Percentiles rank a stretch among this genome's conserved stretches.
Evolutionary conservation across 2,888 invertebrate genomes (phyloP).

Genomic region (Aricia artaxerxes): DNA sequence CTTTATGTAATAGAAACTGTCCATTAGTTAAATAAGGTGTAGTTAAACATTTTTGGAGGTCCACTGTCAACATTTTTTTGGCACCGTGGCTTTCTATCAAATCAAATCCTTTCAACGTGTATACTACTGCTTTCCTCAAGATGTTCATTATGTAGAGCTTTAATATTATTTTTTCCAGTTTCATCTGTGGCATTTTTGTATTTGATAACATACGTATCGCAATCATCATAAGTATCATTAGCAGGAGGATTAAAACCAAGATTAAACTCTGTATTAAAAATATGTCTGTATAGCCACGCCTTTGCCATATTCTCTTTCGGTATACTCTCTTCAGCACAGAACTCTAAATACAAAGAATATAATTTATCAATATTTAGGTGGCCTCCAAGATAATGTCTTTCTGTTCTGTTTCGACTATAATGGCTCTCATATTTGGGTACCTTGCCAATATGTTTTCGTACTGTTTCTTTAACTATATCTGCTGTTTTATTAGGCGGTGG

Average conservation of each 20-base stretch:
- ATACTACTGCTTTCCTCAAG: neutral
- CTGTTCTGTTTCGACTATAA: conserved; percentile 1
- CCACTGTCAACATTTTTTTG: neutral
- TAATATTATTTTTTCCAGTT: neutral
- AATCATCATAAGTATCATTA: conserved; percentile 1
- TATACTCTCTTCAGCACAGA: conserved; percentile 3
- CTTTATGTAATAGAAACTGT: neutral
- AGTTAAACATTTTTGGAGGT: neutral
- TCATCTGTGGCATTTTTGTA: neutral
- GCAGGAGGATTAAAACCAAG: neutral
- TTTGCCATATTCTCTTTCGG: conserved; percentile 5
- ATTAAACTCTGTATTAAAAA: conserved; percentile 1
- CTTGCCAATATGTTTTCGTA: conserved; percentile 8
- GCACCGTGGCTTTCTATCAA: neutral
- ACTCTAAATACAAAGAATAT: conserved; percentile 4
- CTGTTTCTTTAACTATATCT: conserved; percentile 2
- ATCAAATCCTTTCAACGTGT: neutral
- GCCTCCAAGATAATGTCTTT: neutral
- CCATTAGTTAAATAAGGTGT: neutral
- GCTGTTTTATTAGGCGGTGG: neutral
- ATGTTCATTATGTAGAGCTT: neutral
- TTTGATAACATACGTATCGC: neutral
- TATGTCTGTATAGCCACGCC: conserved; percentile 8
- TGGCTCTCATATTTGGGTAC: conserved; percentile 1
- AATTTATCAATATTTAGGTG: conserved; percentile 1